Evolutionary conservation across 1,140 invertebrate species (phyloP).

Genomic region (Drosophila kanapiae): DNA sequence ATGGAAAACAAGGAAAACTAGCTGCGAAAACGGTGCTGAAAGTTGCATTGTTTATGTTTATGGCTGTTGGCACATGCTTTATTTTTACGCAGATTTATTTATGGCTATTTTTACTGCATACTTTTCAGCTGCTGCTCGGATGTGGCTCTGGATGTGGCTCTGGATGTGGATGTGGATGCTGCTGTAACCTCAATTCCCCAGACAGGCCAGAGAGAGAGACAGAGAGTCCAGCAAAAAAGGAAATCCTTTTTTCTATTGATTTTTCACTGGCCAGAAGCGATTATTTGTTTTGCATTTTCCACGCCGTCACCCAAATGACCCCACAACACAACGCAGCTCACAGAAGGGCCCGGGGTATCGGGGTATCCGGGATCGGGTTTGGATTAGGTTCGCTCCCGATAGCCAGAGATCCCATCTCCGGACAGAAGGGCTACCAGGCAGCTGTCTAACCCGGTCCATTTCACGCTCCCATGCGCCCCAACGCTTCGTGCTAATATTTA

Average conservation of each 20-base stretch:
- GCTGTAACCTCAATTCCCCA: constrained; percentile 56
- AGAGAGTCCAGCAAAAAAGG: constrained; percentile 30
- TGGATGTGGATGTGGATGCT: constrained; percentile 9
- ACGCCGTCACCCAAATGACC: constrained; percentile 61
- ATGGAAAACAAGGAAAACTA: constrained; percentile 33
- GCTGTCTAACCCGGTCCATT: constrained; percentile 21
- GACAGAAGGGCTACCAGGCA: background rate
- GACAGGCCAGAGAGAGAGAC: constrained; percentile 23
- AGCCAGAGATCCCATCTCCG: constrained; percentile 28
- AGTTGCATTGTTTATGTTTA: constrained; percentile 72
- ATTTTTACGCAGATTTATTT: constrained; percentile 67
- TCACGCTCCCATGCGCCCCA: constrained; percentile 37
- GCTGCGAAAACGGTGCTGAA: constrained; percentile 35
- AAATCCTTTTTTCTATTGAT: constrained; percentile 58
- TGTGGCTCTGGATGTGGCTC: constrained; percentile 1
- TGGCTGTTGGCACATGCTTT: constrained; percentile 65
- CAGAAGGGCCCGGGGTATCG: background rate
- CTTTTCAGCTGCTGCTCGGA: constrained; percentile 44
- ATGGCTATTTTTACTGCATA: constrained; percentile 65
- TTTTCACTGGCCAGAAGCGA: constrained; percentile 49
- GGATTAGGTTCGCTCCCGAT: constrained; percentile 2
- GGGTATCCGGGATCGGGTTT: background rate
- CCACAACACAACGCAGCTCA: constrained; percentile 32
- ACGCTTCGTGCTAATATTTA: constrained; percentile 57
- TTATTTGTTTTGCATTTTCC: constrained; percentile 68